A percentile compares a stretch with the other conserved stretches of the same genome.
These are phyloP conservation scores for Melipona bicolor DNA, from an alignment of 2,888 invertebrate species.

Conservation along the genomic window DNA sequence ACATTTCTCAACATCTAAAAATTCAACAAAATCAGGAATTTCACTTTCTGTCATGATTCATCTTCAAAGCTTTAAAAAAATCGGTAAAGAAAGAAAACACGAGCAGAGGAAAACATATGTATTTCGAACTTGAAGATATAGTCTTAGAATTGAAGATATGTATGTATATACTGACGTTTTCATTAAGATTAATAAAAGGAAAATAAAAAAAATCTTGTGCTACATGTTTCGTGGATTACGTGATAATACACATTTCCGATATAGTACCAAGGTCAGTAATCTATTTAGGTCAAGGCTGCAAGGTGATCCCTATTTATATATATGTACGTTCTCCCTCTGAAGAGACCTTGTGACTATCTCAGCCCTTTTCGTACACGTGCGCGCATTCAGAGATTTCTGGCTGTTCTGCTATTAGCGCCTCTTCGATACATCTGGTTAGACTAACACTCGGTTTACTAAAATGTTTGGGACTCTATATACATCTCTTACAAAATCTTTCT, in stretches of 20 bases:
- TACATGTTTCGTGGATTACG: conserved; percentile 30
- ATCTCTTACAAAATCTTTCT: neutral
- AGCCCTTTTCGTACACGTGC: conserved; percentile 54
- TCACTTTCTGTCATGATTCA: too few relatives aligned
- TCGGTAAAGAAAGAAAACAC: too few relatives aligned
- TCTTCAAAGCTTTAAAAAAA: too few relatives aligned
- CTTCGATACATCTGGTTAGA: neutral
- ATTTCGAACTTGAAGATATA: too few relatives aligned
- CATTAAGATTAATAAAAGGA: neutral
- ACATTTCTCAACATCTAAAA: too few relatives aligned
- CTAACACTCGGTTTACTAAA: neutral
- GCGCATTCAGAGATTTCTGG: neutral
- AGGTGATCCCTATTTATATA: conserved; percentile 39
- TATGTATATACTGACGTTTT: neutral
- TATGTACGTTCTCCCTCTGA: conserved; percentile 32
- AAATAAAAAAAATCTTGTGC: neutral
- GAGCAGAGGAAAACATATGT: too few relatives aligned
- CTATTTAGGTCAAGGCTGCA: conserved; percentile 67
- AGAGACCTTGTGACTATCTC: conserved; percentile 37
- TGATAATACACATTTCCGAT: conserved; percentile 39
- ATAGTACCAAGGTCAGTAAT: conserved; percentile 52
- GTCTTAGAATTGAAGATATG: neutral
- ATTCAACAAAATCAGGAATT: too few relatives aligned
- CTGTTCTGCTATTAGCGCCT: neutral
- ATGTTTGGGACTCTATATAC: neutral